Conservation (phyloP, 2,113 vertebrate species). For the Bathybates hornii region DNA sequence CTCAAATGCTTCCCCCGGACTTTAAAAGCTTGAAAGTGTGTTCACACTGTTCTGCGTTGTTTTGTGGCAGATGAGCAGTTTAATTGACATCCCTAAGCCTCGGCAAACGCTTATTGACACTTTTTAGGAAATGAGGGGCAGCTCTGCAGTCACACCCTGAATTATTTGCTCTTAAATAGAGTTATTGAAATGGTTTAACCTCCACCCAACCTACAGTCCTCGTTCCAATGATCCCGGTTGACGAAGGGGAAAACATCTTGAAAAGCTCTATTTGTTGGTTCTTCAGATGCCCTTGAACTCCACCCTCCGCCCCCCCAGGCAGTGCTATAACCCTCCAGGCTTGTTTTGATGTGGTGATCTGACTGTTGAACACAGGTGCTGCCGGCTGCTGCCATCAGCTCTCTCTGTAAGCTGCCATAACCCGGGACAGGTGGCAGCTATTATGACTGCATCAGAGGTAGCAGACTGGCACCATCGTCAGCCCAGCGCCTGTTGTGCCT, state of each 20-base stretch:
- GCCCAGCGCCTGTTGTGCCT: not conserved
- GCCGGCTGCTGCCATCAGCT: slow-evolving; percentile 20
- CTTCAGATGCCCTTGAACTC: not conserved
- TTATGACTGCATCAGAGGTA: slow-evolving; percentile 18
- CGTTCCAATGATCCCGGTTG: not conserved
- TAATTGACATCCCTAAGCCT: not conserved
- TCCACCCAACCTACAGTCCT: not conserved
- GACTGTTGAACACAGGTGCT: slow-evolving; percentile 64
- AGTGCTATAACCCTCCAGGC: not conserved
- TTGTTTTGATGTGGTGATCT: slow-evolving; percentile 51
- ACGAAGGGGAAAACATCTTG: not conserved
- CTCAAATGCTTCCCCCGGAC: slow-evolving; percentile 11
- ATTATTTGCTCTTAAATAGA: not conserved
- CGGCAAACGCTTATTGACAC: not conserved
- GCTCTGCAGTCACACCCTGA: not conserved
- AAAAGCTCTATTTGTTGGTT: not conserved
- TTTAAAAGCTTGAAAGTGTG: not conserved
- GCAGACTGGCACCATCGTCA: slow-evolving; percentile 6
- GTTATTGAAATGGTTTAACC: not conserved
- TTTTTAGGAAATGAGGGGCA: not conserved
- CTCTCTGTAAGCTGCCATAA: not conserved
- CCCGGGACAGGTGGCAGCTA: slow-evolving; percentile 39
- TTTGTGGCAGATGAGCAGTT: not conserved
- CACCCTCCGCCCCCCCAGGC: not conserved
- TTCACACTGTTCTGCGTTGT: not conserved